Evolutionary conservation across 2,113 vertebrate species (phyloP).

Genomic region (Sturnus vulgaris): DNA sequence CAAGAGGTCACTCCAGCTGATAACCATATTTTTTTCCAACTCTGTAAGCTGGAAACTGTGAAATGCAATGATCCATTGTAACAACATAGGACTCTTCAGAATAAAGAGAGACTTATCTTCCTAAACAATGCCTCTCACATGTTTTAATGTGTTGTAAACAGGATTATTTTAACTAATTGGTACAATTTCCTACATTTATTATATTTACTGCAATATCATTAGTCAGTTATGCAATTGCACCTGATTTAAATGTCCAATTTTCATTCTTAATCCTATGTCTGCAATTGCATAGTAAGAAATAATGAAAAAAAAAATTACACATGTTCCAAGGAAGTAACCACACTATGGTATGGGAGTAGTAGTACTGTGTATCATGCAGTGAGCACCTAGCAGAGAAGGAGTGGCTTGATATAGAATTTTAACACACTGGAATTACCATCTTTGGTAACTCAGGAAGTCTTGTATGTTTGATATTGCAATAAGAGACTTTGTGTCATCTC

Average conservation of each 20-base stretch:
- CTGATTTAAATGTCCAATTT: neutral
- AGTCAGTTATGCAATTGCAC: neutral
- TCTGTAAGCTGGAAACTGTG: neutral
- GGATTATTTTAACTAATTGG: constrained; percentile 66
- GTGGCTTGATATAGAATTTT: neutral
- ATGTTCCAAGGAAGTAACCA: neutral
- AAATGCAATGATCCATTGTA: neutral
- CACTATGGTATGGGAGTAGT: neutral
- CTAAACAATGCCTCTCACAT: constrained; percentile 65
- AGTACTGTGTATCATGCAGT: neutral
- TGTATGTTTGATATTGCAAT: neutral
- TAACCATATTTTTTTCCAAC: neutral
- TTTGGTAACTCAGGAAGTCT: neutral
- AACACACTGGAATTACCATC: neutral
- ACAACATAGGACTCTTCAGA: constrained; percentile 11
- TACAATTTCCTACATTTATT: constrained; percentile 57
- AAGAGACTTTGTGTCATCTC: neutral
- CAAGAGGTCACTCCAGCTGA: neutral
- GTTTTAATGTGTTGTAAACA: constrained; percentile 55
- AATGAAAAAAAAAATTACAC: neutral
- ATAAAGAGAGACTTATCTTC: constrained; percentile 21
- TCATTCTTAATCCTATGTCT: neutral
- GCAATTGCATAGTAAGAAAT: neutral
- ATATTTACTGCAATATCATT: constrained; percentile 14
- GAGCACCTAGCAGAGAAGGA: neutral